Conservation (phyloP, 2,888 invertebrate species). For the Hemicrepidius hirtus region DNA sequence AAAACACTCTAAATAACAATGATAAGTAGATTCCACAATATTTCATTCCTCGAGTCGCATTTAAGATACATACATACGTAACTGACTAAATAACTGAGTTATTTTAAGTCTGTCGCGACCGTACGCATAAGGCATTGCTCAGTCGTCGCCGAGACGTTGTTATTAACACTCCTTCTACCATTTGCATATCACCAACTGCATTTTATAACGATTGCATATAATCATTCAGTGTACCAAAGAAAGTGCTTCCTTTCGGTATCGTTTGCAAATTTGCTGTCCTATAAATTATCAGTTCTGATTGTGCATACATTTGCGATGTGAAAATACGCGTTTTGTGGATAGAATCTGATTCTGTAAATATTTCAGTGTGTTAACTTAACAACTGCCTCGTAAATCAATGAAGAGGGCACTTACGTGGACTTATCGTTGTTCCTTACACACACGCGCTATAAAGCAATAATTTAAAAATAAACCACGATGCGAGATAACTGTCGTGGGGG, state of each 20-base stretch:
- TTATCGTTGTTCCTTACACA: conserved; percentile 43
- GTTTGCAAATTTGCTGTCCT: conserved; percentile 2
- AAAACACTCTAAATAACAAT: conserved; percentile 21
- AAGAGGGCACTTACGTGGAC: conserved; percentile 42
- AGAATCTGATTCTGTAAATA: conserved; percentile 20
- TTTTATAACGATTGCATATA: conserved; percentile 15
- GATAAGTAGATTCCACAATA: conserved; percentile 42
- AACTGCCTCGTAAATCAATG: conserved; percentile 46
- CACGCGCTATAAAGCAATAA: conserved; percentile 26
- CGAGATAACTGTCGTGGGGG: conserved; percentile 50
- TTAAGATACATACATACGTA: conserved; percentile 54
- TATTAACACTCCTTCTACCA: conserved; percentile 53
- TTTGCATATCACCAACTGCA: conserved; percentile 47
- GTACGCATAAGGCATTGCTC: conserved; percentile 61
- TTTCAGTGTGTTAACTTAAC: conserved; percentile 34
- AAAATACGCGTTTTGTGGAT: not conserved
- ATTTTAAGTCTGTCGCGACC: conserved; percentile 63
- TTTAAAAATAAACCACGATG: conserved; percentile 51
- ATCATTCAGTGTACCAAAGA: not conserved
- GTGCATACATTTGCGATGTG: not conserved
- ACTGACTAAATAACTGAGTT: conserved; percentile 58
- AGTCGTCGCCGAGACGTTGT: conserved; percentile 58
- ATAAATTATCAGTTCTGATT: not conserved
- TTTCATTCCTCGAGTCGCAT: conserved; percentile 49
- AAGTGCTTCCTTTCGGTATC: not conserved